These are phyloP conservation scores for Sarcophaga carnaria DNA, from an alignment of 2,888 invertebrate species.

Conservation along the genomic window DNA sequence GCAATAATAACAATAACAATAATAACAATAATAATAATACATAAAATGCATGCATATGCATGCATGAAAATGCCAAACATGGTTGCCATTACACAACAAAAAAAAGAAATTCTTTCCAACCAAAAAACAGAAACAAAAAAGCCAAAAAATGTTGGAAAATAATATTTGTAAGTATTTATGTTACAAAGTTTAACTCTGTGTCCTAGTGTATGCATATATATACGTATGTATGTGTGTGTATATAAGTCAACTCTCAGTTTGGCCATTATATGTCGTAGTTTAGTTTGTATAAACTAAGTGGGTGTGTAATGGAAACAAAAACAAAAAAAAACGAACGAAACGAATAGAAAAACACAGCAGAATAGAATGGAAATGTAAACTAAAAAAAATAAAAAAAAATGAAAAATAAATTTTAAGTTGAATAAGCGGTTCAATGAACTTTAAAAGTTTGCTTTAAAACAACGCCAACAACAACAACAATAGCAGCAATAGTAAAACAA, in stretches of 20 bases:
- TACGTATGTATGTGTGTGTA: background rate
- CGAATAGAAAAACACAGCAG: too few relatives aligned
- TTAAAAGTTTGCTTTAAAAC: slow-evolving; percentile 12
- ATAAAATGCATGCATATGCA: slow-evolving; percentile 59
- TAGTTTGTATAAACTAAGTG: slow-evolving; percentile 29
- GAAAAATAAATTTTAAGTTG: slow-evolving; percentile 8
- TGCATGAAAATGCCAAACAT: slow-evolving; percentile 68
- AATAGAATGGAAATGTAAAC: background rate
- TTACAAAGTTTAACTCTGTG: background rate
- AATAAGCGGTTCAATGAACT: slow-evolving; percentile 47
- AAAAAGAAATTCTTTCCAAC: background rate
- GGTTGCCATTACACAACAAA: slow-evolving; percentile 31
- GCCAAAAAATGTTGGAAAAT: background rate
- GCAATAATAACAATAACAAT: slow-evolving; percentile 11
- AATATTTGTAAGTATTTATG: background rate
- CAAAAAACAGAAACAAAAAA: background rate
- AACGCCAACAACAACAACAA: background rate
- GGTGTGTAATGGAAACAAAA: slow-evolving; percentile 32
- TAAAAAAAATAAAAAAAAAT: background rate
- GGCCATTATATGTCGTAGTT: slow-evolving; percentile 20
- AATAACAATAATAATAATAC: slow-evolving; percentile 37
- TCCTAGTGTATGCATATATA: background rate
- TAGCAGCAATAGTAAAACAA: too few relatives aligned
- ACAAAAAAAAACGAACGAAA: background rate
- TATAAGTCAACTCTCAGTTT: background rate